Conservation (phyloP, 1,140 invertebrate species). For the Bradynema listronoti region DNA sequence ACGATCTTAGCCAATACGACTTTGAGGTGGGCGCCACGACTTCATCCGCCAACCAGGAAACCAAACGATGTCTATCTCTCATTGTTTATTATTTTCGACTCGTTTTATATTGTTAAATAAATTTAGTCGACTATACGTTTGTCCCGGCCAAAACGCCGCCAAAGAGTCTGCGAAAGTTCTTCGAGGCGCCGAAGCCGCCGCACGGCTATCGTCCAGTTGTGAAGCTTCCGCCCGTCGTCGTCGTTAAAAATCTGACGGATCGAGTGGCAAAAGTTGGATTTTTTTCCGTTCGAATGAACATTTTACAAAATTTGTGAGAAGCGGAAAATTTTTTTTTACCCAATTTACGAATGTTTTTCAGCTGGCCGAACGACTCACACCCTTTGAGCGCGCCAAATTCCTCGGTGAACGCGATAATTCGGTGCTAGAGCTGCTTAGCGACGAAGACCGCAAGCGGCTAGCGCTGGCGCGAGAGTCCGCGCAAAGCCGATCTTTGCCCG, state of each 20-base stretch:
- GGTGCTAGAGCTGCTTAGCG: constrained; percentile 39
- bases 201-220: too few relatives aligned
- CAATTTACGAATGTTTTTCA: constrained; percentile 30
- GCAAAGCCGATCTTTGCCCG: constrained; percentile 23
- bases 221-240: not conserved
- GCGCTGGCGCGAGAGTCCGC: too few relatives aligned
- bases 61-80: not conserved
- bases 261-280: constrained; percentile 15
- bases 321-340: too few relatives aligned
- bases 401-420: constrained; percentile 38
- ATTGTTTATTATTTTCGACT: constrained; percentile 1
- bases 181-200: too few relatives aligned
- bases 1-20: constrained; percentile 88
- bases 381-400: constrained; percentile 45
- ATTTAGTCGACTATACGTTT: constrained; percentile 42
- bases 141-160: constrained; percentile 58
- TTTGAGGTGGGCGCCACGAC: constrained; percentile 63
- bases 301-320: too few relatives aligned
- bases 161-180: constrained; percentile 64
- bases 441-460: too few relatives aligned
- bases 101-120: constrained; percentile 11
- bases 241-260: constrained; percentile 40
- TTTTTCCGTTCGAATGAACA: too few relatives aligned
- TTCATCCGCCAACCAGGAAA: not conserved
- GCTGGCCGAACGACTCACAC: constrained; percentile 33